These are phyloP conservation scores for Sitophilus oryzae DNA, from an alignment of 1,140 invertebrate genomes.

Conservation along the genomic window DNA sequence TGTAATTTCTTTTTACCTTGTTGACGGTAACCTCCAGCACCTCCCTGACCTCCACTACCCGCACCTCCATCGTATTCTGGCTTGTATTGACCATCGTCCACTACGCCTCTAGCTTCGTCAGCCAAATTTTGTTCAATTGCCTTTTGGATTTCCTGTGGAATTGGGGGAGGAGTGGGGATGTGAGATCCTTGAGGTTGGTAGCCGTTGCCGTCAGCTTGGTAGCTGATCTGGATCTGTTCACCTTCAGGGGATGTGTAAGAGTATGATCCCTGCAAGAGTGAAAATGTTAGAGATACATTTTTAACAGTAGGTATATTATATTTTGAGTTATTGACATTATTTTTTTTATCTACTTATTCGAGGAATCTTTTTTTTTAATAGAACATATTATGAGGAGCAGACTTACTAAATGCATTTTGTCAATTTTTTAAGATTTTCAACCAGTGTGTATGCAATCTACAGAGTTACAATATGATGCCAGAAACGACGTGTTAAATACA, in stretches of 20 bases:
- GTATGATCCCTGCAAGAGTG: constrained; percentile 49
- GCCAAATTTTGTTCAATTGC: constrained; percentile 47
- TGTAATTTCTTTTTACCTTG: constrained; percentile 10
- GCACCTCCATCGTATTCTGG: constrained; percentile 17
- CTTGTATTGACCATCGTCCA: constrained; percentile 36
- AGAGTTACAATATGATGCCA: too few species aligned
- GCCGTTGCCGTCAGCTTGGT: constrained; percentile 53
- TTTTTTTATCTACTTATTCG: too few species aligned
- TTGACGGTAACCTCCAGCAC: constrained; percentile 11
- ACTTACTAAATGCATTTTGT: too few species aligned
- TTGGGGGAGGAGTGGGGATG: constrained; percentile 49
- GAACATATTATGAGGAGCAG: too few species aligned
- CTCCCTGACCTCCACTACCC: constrained; percentile 3
- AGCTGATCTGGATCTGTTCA: constrained; percentile 48
- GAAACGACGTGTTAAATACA: too few species aligned
- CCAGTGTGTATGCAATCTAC: too few species aligned
- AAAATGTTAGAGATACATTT: not conserved
- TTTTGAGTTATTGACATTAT: too few species aligned
- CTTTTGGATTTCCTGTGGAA: constrained; percentile 46
- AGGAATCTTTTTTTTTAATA: too few species aligned
- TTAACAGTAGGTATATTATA: not conserved
- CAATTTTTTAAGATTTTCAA: too few species aligned
- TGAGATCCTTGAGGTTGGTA: constrained; percentile 48
- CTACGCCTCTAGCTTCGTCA: constrained; percentile 36
- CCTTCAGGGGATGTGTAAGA: constrained; percentile 53